Percentiles rank a stretch among this genome's conserved stretches.
Evolutionary conservation across 2,888 invertebrate species (phyloP).

Genomic region (Idaea straminata): DNA sequence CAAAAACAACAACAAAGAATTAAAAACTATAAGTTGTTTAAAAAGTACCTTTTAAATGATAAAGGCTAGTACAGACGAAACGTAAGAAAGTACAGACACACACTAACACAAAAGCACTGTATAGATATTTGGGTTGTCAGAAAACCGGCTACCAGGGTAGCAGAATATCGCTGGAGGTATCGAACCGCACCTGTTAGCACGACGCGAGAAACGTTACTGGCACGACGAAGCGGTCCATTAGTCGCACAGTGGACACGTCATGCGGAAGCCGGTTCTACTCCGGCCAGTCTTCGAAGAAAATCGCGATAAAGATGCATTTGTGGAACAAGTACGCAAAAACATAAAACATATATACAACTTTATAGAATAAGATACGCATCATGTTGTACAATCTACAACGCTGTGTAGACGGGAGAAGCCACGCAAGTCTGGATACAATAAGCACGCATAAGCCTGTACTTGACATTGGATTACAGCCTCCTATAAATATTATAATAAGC

Average conservation of each 20-base stretch:
- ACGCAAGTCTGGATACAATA: conserved; percentile 12
- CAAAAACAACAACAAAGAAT: conserved; percentile 7
- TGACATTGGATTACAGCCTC: conserved; percentile 9
- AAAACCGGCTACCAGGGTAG: conserved; percentile 48
- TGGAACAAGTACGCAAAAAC: conserved; percentile 36
- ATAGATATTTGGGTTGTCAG: conserved; percentile 42
- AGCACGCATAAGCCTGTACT: conserved; percentile 15
- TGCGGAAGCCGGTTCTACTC: conserved; percentile 73
- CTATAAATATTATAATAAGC: conserved; percentile 12
- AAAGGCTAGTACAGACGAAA: conserved; percentile 6
- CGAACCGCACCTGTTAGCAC: conserved; percentile 69
- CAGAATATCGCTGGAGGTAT: conserved; percentile 52
- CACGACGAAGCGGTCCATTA: conserved; percentile 59
- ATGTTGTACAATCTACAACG: not conserved
- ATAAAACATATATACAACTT: conserved; percentile 6
- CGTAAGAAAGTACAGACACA: conserved; percentile 6
- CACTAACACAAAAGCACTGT: conserved; percentile 45
- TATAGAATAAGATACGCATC: conserved; percentile 25
- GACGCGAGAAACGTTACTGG: conserved; percentile 73
- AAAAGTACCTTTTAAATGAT: not conserved
- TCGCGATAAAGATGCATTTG: conserved; percentile 54
- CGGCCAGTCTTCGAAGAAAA: conserved; percentile 63
- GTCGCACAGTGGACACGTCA: conserved; percentile 70
- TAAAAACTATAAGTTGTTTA: not conserved
- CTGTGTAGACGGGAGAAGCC: conserved; percentile 11